Evolutionary conservation across 2,888 invertebrate species (phyloP), one percentile per base, ranked within the genome.

Genomic region (Alviniconcha strummeri): DNA sequence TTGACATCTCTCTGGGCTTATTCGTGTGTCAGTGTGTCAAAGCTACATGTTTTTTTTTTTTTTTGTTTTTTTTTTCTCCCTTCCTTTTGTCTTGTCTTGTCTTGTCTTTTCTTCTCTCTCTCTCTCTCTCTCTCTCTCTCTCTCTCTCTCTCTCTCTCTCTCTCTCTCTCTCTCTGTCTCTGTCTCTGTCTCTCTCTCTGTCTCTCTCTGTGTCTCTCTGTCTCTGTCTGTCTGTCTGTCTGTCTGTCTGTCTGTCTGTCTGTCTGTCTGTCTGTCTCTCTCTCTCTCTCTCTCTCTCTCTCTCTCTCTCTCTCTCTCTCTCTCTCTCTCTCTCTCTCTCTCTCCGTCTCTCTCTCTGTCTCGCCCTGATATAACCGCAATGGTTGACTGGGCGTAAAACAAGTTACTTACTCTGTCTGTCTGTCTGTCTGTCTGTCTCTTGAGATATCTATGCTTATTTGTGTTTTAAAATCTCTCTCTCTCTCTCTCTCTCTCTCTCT

Each of bases 121-220:
- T 55, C 67, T 67, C 36, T 57, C 56, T 36, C 72, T 15, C 71
- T 72, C 72, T 72, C 8, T 78, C 72, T 57, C 71, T 71, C 60
- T 83, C 56, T 79, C 71, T 80, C 56, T 83, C 67, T 80, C 74
- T 80, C 79, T 83, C 80, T 74, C 71, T 83, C 69, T 79, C 83
- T 83, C 80, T 83, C 83, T 79, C 74, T 79, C 74, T 83, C 57
- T 79, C 79, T 79, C 82, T 77, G 19, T 57, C 83, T 2, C 36
- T 69, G 67, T 71, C 15, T 71, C 57, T 54, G 54, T 19, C 52
- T 81, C 36, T 69, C 78, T 57, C 71, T 69, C 56, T 69, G 19
- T 69, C 71, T 69, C 78, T 69, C 76, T 64, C 52, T 71, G 72
- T 71, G 72, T 71, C 56, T 69, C 5, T 69, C n/a, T 69, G 5